Base-by-base conservation (phyloP, 2,888 invertebrate genomes). In the Brachypterus glaber region DNA sequence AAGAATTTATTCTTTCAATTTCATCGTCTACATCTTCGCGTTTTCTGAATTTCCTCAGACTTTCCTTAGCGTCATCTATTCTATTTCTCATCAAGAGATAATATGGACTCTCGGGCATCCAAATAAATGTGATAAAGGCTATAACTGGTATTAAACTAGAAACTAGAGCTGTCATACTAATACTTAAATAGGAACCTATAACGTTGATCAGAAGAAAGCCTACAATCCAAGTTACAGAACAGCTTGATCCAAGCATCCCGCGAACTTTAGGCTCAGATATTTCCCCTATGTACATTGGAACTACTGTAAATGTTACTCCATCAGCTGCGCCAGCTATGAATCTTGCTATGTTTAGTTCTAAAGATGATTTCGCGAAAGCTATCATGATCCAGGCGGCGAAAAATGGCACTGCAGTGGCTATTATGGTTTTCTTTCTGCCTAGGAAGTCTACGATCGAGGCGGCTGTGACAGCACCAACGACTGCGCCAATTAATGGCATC, bases 391-490 rank as follows among this genome's bases (percentile, higher is more conserved):
- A 82, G 42, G 78, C 73, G 25, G 73, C 34, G 45, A 76, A 72
- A 51, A 77, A 72, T 0, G 79, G 77, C 4, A 78, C 51, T 0
- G 76, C 73, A 9, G 76, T 71, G 24, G 74, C 58, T 9, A 79
- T 64, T 2, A 80, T 66, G n/a, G 76, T 73, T 9, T 68, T 70
- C 55, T 80, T 80, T n/a, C 82, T 69, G n/a, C 82, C 82, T 41
- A 77, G 69, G 43, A 68, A 65, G 57, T 81, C 78, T 36, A 79
- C 75, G 41, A 76, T 62, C 53, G 75, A 70, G 17, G 77, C 79
- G 11, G 77, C 72, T 12, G 74, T 64, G 3, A 77, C 57, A 5
- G 76, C 76, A 21, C 79, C 79, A 27, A 76, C 60, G 15, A 76
- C 71, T 1, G 76, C 76, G 47, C 78, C 79, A 33, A 79, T 63